Evolutionary conservation across 2,888 invertebrate species (phyloP).

Genomic region (Drosophila atroscutellata): DNA sequence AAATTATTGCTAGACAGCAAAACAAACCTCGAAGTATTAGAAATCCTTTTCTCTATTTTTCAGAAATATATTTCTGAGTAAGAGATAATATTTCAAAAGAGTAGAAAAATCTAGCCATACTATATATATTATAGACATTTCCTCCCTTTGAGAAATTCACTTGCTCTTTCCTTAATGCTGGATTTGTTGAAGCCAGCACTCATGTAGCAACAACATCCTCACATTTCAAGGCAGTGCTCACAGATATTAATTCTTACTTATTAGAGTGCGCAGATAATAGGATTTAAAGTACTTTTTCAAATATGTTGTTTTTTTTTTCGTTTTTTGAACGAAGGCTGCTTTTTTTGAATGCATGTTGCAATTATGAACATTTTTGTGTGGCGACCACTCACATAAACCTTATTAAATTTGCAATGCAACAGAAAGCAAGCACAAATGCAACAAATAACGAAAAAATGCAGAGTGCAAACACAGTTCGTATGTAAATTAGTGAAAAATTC

Average conservation of each 20-base stretch:
- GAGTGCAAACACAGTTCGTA: slow-evolving; percentile 31
- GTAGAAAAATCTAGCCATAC: too few species aligned
- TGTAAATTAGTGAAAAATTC: slow-evolving; percentile 57
- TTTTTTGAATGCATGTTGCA: neutral
- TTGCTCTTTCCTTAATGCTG: neutral
- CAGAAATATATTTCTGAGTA: neutral
- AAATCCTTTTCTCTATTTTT: neutral
- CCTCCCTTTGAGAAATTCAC: too few species aligned
- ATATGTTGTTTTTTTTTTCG: neutral
- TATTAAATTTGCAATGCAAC: slow-evolving; percentile 11
- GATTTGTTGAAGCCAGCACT: neutral
- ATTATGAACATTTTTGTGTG: slow-evolving; percentile 8
- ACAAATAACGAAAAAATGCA: slow-evolving; percentile 14
- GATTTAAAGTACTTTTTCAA: neutral
- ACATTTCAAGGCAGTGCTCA: neutral
- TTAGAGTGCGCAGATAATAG: neutral
- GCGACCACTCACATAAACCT: neutral
- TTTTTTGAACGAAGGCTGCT: neutral
- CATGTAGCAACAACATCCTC: fast-evolving
- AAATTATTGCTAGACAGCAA: too few species aligned
- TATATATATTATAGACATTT: too few species aligned
- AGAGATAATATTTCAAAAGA: neutral
- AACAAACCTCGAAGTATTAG: neutral
- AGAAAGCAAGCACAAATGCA: neutral
- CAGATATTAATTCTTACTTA: neutral